Evolutionary conservation across 2,888 invertebrate species (phyloP).

Genomic region (Plebejus melissa): DNA sequence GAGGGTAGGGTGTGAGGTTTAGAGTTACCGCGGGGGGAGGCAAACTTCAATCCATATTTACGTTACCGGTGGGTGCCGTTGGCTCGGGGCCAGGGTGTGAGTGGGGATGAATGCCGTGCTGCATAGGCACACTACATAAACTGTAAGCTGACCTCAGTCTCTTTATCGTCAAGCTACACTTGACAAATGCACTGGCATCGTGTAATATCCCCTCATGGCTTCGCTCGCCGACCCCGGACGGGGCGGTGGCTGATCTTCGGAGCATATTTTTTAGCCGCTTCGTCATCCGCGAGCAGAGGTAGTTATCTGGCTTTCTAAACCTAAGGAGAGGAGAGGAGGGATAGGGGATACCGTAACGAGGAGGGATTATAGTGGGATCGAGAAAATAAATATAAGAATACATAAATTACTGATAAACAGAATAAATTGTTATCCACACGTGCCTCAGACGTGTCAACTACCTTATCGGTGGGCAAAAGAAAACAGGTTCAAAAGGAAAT

Average conservation of each 20-base stretch:
- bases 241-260: constrained; percentile 68
- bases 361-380: constrained; percentile 36
- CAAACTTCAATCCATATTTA: constrained; percentile 30
- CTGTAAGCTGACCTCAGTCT: constrained; percentile 77
- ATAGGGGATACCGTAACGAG: constrained; percentile 47
- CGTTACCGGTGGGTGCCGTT: constrained; percentile 33
- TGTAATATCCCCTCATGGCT: constrained; percentile 67
- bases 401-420: constrained; percentile 37
- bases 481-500: constrained; percentile 14
- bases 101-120: constrained; percentile 62
- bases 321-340: constrained; percentile 57
- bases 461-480: constrained; percentile 15
- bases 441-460: constrained; percentile 40
- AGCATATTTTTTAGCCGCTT: constrained; percentile 58
- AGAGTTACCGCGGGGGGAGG: constrained; percentile 33
- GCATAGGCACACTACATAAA: constrained; percentile 71
- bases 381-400: constrained; percentile 64
- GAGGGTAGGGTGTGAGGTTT: constrained; percentile 22
- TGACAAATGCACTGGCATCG: constrained; percentile 73
- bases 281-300: constrained; percentile 62
- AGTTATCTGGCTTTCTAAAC: constrained; percentile 77
- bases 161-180: constrained; percentile 74
- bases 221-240: constrained; percentile 60
- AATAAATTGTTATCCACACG: constrained; percentile 49
- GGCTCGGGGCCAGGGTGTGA: constrained; percentile 46